Conservation (phyloP, 1,140 invertebrate species). For the Brachionus plicatilis region DNA sequence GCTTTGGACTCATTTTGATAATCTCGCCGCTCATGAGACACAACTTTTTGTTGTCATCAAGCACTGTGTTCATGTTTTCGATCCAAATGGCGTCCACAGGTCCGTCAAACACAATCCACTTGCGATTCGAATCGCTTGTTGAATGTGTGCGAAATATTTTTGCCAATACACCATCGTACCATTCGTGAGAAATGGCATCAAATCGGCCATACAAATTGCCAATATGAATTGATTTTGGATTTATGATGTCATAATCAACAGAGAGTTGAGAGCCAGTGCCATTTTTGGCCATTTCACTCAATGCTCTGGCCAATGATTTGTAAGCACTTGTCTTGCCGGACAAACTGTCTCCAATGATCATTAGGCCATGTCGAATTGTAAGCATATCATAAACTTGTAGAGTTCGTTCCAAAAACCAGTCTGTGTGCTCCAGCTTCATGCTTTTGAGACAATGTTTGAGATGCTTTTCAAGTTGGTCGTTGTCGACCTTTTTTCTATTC, state of each 20-base stretch:
- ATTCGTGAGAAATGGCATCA: constrained; percentile 56
- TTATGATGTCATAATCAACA: constrained; percentile 53
- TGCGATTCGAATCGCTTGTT: constrained; percentile 51
- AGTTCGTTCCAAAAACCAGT: constrained; percentile 56
- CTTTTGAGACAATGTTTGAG: constrained; percentile 53
- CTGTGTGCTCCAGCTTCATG: constrained; percentile 50
- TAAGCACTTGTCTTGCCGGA: constrained; percentile 54
- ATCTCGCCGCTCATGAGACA: constrained; percentile 58
- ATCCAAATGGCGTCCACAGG: constrained; percentile 57
- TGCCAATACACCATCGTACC: constrained; percentile 60
- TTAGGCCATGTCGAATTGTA: constrained; percentile 54
- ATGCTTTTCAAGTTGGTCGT: background rate
- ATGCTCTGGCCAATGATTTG: constrained; percentile 47
- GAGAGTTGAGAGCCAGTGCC: constrained; percentile 46
- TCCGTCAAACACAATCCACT: constrained; percentile 59
- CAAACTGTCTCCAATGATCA: constrained; percentile 55
- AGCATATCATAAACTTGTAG: constrained; percentile 58
- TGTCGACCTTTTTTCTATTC: background rate
- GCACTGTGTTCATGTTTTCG: constrained; percentile 57
- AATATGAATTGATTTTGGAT: constrained; percentile 57
- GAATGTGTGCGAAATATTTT: constrained; percentile 56
- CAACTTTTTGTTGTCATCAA: constrained; percentile 58
- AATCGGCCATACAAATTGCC: constrained; percentile 57
- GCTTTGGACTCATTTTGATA: constrained; percentile 57
- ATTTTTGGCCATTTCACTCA: constrained; percentile 56